phyloP scores from a whole-genome alignment of 2,113 vertebrate species.

The Ascaphus truei region DNA sequence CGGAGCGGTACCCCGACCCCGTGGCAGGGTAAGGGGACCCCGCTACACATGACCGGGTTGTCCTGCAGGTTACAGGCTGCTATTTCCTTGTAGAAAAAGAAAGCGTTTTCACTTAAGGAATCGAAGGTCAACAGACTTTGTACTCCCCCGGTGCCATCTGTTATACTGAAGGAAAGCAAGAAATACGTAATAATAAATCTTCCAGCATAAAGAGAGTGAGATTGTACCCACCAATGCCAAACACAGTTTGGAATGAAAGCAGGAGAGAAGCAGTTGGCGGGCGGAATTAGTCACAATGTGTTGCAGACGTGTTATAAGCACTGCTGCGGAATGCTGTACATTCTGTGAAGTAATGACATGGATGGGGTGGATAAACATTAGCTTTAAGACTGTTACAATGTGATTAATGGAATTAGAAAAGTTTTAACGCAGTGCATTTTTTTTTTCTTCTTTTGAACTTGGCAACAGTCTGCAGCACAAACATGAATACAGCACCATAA shows the following conservation, averaged over 20 bases:
- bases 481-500: not conserved
- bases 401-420: not conserved
- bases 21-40: too few relatives aligned
- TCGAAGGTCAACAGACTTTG: not conserved
- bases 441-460: too few relatives aligned
- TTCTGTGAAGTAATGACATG: not conserved
- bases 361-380: not conserved
- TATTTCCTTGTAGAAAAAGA: too few relatives aligned
- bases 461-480: not conserved
- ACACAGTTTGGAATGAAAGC: not conserved
- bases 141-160: conserved; percentile 3
- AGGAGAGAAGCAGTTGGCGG: not conserved
- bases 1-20: too few relatives aligned
- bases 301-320: not conserved
- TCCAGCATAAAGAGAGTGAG: not conserved
- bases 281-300: not conserved
- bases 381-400: not conserved
- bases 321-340: not conserved
- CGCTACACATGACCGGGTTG: too few relatives aligned
- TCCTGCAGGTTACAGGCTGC: too few relatives aligned
- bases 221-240: not conserved
- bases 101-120: not conserved
- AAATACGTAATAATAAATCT: not conserved
- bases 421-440: not conserved
- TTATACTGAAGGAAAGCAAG: not conserved